Percentiles rank a stretch among this genome's conserved stretches.
Conservation (phyloP, 2,113 vertebrate species). For the Agapornis roseicollis region DNA sequence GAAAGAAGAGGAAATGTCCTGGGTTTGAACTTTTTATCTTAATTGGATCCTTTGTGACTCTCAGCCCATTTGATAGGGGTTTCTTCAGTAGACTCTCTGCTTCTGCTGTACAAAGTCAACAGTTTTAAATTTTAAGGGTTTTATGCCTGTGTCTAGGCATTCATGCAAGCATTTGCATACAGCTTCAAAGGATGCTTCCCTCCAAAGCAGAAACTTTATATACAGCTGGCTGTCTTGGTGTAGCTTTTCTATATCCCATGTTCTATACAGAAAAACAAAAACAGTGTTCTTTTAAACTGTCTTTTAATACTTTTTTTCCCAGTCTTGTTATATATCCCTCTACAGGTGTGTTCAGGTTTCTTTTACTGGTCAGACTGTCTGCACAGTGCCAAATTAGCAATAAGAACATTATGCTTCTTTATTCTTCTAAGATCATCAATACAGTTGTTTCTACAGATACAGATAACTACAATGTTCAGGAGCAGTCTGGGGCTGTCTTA, state of each 20-base stretch:
- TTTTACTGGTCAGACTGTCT: neutral
- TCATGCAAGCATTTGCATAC: neutral
- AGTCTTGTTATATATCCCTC: neutral
- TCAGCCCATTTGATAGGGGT: neutral
- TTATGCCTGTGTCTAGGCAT: neutral
- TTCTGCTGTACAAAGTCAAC: neutral
- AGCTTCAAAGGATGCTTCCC: neutral
- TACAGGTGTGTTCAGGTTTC: neutral
- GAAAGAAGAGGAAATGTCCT: neutral
- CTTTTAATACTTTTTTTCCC: neutral
- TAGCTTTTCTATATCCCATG: neutral
- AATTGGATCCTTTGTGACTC: slow-evolving; percentile 20
- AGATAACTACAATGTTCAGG: slow-evolving; percentile 9
- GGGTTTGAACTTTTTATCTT: slow-evolving; percentile 26
- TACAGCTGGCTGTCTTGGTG: neutral
- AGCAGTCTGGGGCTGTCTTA: neutral
- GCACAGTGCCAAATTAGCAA: neutral
- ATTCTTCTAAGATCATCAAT: neutral
- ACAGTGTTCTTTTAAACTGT: neutral
- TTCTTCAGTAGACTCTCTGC: neutral
- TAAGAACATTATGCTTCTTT: neutral
- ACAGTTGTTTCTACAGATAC: neutral
- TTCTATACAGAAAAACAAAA: neutral
- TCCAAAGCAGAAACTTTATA: neutral
- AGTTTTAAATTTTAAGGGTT: neutral